These are phyloP conservation scores for Liasis olivaceus DNA, from an alignment of 2,797 vertebrate species.

Conservation along the genomic window DNA sequence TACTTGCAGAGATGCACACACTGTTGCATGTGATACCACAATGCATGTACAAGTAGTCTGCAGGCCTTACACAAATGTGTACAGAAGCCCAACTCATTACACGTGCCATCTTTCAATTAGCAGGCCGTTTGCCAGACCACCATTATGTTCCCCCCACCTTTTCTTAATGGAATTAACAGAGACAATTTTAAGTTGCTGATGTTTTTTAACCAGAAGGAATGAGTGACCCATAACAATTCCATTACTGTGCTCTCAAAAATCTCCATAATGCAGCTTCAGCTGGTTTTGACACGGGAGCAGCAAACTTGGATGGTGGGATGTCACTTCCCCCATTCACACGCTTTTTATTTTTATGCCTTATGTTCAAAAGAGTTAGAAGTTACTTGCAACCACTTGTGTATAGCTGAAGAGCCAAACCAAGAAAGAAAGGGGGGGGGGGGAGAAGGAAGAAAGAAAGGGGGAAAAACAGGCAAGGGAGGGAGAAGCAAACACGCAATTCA, in stretches of 20 bases:
- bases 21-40: not conserved
- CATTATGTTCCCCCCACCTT: not conserved
- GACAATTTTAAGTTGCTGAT: slow-evolving; percentile 53
- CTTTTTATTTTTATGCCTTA: not conserved
- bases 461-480: not conserved
- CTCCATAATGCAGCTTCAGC: slow-evolving; percentile 39
- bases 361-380: slow-evolving; percentile 51
- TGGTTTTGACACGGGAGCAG: slow-evolving; percentile 53
- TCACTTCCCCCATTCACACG: not conserved
- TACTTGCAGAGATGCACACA: not conserved
- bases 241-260: slow-evolving; percentile 35
- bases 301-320: not conserved
- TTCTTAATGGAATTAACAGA: slow-evolving; percentile 48
- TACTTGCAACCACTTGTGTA: slow-evolving; percentile 65
- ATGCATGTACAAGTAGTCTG: not conserved
- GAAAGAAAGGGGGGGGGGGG: not conserved
- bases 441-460: not conserved
- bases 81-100: not conserved
- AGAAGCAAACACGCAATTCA: slow-evolving; percentile 62
- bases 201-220: slow-evolving; percentile 47
- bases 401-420: slow-evolving; percentile 58
- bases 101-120: not conserved
- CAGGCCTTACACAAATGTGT: not conserved
- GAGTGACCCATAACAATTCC: slow-evolving; percentile 54
- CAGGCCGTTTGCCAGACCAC: not conserved